A percentile compares a stretch with the other conserved stretches of the same genome.
phyloP scores from a whole-genome alignment of 1,140 invertebrate genomes.

The Amyelois transitella region DNA sequence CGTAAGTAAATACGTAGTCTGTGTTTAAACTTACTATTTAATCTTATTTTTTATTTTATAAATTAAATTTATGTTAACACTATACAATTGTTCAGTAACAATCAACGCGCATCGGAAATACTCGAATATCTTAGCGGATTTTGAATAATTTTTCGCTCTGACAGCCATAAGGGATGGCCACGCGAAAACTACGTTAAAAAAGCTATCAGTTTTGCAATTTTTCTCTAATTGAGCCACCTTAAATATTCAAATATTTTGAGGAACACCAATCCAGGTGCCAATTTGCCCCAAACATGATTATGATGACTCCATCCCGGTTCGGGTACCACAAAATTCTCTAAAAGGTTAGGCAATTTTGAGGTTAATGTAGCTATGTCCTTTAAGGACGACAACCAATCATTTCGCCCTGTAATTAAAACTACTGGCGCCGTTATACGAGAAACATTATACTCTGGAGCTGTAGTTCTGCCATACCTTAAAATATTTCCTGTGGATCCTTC shows the following conservation, averaged over 20 bases:
- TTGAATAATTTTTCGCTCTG: too few relatives aligned
- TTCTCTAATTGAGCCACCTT: constrained; percentile 13
- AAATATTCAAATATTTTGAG: constrained; percentile 48
- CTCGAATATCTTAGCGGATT: too few relatives aligned
- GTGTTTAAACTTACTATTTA: too few relatives aligned
- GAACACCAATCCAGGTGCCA: constrained; percentile 35
- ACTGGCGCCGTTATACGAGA: constrained; percentile 75
- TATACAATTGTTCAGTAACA: too few relatives aligned
- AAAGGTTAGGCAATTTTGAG: constrained; percentile 67
- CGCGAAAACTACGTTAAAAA: neutral
- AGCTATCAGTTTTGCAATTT: neutral
- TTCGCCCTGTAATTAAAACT: constrained; percentile 75
- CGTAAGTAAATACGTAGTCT: too few relatives aligned
- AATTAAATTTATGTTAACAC: too few relatives aligned
- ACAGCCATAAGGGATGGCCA: too few relatives aligned
- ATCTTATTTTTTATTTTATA: too few relatives aligned
- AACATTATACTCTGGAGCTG: constrained; percentile 76
- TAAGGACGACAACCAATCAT: constrained; percentile 76
- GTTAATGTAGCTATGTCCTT: constrained; percentile 75
- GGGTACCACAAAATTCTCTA: constrained; percentile 52
- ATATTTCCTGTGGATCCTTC: constrained; percentile 73
- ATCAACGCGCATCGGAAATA: too few relatives aligned
- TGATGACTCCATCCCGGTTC: constrained; percentile 55
- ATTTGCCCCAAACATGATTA: constrained; percentile 42
- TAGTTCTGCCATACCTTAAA: constrained; percentile 65